Evolutionary conservation across 2,797 vertebrate genomes (phyloP), one percentile per base, ranked within the genome.

Genomic region (Ptychobarbus kaznakovi): DNA sequence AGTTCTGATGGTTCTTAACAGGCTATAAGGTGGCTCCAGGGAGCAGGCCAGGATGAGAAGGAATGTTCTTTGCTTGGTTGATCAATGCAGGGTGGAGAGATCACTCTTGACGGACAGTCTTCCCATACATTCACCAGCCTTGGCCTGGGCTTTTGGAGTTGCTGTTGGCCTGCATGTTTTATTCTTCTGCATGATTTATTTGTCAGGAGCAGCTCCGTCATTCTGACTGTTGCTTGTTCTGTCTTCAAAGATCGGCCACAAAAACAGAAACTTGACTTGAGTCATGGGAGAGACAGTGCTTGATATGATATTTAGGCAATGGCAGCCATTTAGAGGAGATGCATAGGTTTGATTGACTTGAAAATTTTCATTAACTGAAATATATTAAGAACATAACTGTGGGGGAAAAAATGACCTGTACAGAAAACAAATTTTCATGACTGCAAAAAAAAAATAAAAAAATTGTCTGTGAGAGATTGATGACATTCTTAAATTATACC

Each of bases 1-100:
- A 93, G 93, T 84, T 75, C 85, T 94, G 92, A 95, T 95, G 90
- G 93, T 94, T 77, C 20, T 92, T 94, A 93, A 95, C 92, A 92
- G 90, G 92, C 69, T 89, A 80, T 91, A 95, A 96, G 88, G 82
- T 78, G 88, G 93, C 92, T 92, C 91, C 77, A 84, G 91, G 90
- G 94, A 96, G 92, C 77, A n/a, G 46, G 63, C 35, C 53, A 90
- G 89, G 90, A 88, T 91, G 90, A 86, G 63, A 44, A 92, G 79
- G 81, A 90, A 87, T 89, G 89, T 87, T 87, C 86, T 84, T 89
- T 82, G 58, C 90, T 91, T 88, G 90, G 90, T 80, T 81, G 89
- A 93, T 93, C 91, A 86, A 95, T 94, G 90, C 51, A 40, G 66
- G 92, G 89, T 86, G 87, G 85, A 90, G 80, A 90, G 89, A 94